Conservation (phyloP, 2,888 invertebrate species). For the Scotopteryx bipunctaria region DNA sequence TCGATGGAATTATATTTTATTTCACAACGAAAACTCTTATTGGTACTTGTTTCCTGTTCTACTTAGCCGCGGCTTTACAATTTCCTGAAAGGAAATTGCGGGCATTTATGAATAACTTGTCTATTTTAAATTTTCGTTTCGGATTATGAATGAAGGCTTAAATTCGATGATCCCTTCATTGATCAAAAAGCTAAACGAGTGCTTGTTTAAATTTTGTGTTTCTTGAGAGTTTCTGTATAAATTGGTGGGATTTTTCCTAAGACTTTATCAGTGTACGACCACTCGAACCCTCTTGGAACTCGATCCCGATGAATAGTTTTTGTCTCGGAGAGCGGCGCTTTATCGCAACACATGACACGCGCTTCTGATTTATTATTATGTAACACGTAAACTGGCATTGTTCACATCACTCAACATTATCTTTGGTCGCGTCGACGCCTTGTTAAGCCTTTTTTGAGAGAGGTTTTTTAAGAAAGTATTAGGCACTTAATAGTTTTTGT, state of each 20-base stretch:
- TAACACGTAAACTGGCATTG: slow-evolving; percentile 35
- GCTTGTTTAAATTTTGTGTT: slow-evolving; percentile 32
- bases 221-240: slow-evolving; percentile 30
- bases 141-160: slow-evolving; percentile 37
- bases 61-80: slow-evolving; percentile 64
- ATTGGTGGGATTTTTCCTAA: slow-evolving; percentile 35
- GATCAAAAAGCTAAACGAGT: slow-evolving; percentile 26
- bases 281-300: slow-evolving; percentile 38
- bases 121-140: slow-evolving; percentile 50
- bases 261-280: slow-evolving; percentile 37
- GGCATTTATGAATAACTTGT: slow-evolving; percentile 61
- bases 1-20: slow-evolving; percentile 78
- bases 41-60: slow-evolving; percentile 69
- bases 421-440: slow-evolving; percentile 17
- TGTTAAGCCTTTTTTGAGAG: slow-evolving; percentile 18
- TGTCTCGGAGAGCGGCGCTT: slow-evolving; percentile 34
- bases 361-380: slow-evolving; percentile 38
- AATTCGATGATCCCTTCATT: slow-evolving; percentile 42
- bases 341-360: slow-evolving; percentile 35
- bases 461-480: slow-evolving; percentile 19
- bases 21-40: slow-evolving; percentile 69
- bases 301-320: slow-evolving; percentile 40
- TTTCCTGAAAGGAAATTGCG: slow-evolving; percentile 59
- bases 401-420: slow-evolving; percentile 27
- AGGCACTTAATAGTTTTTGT: slow-evolving; percentile 4